phyloP scores from a whole-genome alignment of 2,888 invertebrate species.

The Drosophila testacea region DNA sequence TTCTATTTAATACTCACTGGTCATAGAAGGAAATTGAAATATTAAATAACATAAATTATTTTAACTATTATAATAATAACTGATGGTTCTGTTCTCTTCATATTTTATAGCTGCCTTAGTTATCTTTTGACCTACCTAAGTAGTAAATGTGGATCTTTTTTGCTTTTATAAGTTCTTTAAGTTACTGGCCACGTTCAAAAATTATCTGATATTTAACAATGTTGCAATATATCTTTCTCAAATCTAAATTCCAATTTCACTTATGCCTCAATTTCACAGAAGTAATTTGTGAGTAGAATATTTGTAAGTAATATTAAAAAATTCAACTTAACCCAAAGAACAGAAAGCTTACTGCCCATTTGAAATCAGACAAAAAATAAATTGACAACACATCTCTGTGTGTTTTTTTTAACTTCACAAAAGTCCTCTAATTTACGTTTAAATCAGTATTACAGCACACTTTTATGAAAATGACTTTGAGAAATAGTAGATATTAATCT shows the following conservation, averaged over 20 bases:
- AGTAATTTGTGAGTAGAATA: background rate
- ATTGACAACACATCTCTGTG: no score
- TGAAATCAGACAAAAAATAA: background rate
- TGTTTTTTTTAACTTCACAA: no score
- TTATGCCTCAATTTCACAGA: background rate
- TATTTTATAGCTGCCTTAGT: conserved; percentile 17
- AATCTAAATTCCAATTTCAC: conserved; percentile 1
- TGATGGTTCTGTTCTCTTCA: background rate
- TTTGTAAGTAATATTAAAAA: background rate
- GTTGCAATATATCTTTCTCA: conserved; percentile 28
- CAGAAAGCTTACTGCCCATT: no score
- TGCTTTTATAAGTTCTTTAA: conserved; percentile 14
- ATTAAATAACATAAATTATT: background rate
- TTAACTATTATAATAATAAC: conserved; percentile 1
- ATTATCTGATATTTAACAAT: conserved; percentile 31
- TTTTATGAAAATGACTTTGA: no score
- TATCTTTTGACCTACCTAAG: background rate
- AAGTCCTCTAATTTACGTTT: background rate
- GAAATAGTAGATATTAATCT: no score
- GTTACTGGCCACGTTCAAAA: conserved; percentile 39
- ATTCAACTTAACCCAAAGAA: no score
- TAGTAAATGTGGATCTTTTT: background rate
- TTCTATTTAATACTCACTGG: conserved; percentile 21
- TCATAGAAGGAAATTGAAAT: background rate
- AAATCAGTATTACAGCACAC: no score